Evolutionary conservation across 92 coral and sea anemone genomes (phyloP).

Genomic region (Bergia sp.): DNA sequence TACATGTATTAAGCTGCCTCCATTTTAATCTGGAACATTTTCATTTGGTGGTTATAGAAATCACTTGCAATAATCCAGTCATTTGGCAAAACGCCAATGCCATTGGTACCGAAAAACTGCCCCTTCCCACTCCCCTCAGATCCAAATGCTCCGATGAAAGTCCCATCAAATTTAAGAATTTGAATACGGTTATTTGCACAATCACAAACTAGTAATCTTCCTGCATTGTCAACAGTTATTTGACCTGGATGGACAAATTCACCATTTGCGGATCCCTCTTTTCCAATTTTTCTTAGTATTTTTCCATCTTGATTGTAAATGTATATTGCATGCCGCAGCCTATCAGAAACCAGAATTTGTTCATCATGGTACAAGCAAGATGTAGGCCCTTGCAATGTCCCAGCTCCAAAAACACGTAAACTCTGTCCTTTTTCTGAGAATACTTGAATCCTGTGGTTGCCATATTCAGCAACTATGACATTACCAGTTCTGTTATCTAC

Average conservation of each 20-base stretch:
- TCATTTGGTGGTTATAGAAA: background rate
- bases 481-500: background rate
- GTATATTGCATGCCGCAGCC: background rate
- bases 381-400: background rate
- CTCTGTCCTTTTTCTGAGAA: conserved; percentile 3
- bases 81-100: background rate
- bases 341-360: conserved; percentile 5
- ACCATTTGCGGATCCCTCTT: background rate
- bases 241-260: background rate
- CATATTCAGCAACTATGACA: conserved; percentile 12
- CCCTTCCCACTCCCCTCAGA: background rate
- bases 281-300: background rate
- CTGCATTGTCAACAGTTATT: background rate
- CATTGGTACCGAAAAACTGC: background rate
- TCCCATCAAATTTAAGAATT: background rate
- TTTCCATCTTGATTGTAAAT: background rate
- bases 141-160: background rate
- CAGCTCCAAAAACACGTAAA: background rate
- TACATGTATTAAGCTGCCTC: background rate
- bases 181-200: background rate
- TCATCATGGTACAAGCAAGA: background rate
- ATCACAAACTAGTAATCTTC: background rate
- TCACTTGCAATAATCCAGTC: background rate
- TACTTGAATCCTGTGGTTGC: background rate
- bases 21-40: background rate